Evolutionary conservation across 2,797 vertebrate species (phyloP).

Genomic region (Garrulus glandarius): DNA sequence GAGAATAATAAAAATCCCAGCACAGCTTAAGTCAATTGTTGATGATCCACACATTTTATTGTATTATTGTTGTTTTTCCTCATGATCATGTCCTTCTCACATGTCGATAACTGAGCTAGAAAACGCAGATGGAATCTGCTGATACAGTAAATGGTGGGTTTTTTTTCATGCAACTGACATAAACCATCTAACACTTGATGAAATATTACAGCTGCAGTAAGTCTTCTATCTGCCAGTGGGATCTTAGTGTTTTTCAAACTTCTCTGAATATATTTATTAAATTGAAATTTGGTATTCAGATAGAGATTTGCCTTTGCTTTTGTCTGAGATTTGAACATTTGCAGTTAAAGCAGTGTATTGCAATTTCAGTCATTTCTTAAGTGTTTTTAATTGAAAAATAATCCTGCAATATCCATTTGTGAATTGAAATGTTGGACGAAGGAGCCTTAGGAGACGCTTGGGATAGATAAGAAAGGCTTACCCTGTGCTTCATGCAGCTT

Average conservation of each 20-base stretch:
- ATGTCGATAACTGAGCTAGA: background rate
- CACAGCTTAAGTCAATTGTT: background rate
- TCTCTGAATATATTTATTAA: constrained; percentile 7
- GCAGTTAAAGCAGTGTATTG: background rate
- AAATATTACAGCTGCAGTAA: constrained; percentile 39
- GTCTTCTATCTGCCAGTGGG: background rate
- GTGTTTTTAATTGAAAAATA: background rate
- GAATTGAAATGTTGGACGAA: background rate
- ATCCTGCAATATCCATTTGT: background rate
- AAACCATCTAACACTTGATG: constrained; percentile 10
- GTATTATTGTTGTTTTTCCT: background rate
- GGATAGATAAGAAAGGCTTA: background rate
- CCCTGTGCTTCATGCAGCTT: background rate
- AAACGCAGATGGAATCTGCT: constrained; percentile 26
- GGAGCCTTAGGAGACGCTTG: background rate
- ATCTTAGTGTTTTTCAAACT: background rate
- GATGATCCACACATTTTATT: background rate
- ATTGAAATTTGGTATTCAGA: constrained; percentile 7
- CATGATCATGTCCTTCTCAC: background rate
- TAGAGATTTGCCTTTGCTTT: background rate
- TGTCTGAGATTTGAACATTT: background rate
- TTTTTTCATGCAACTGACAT: background rate
- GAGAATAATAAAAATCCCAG: background rate
- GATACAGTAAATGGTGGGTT: constrained; percentile 1
- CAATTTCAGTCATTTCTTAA: background rate